Evolutionary conservation across 2,888 invertebrate genomes (phyloP), one percentile per base, ranked within the genome.

Genomic region (Ceratothoa steindachneri): DNA sequence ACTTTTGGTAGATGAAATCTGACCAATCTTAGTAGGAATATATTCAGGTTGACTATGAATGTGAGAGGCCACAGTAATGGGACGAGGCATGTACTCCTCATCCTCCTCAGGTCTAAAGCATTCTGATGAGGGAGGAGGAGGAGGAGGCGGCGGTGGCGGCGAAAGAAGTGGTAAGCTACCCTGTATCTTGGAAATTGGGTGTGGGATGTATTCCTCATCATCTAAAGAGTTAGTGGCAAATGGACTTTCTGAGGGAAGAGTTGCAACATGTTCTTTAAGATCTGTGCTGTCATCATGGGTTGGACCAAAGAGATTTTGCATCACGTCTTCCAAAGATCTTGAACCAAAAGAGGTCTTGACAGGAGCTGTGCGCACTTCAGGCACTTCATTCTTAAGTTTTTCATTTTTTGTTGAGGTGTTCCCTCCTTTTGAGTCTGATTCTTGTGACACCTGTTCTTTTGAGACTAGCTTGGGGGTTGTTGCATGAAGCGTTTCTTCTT

Each of bases 11-110:
- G 27, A 24, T 60, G 2, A n/a, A 60, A 60, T 60, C n/a, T 60
- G 22, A 12, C 12, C 24, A 60, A 60, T 60, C 24, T 60, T 60
- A 60, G 60, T 60, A 60, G 60, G 60, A 60, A 60, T 60, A 60
- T 60, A 60, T 24, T 60, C 60, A 22, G 60, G 60, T 60, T 60
- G n/a, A 24, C 12, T 24, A 60, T 60, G 22, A 41, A 9, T 41
- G 12, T 15, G 60, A 24, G 60, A 60, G 2, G 60, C n/a, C n/a
- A n/a, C 19, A 1, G 12, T 7, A 1, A 60, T 22, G 1, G 60
- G 60, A n/a, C 24, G 3, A 60, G 60, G 60, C 60, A 60, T 60
- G 9, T 60, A 60, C 24, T 60, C 60, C 27, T 60, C 60, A 15
- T 60, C 60, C 24, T 24, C 27, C 24, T 60, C 60, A 2, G 1